phyloP scores from a whole-genome alignment of 2,888 invertebrate species.

The Notodonta dromedarius region DNA sequence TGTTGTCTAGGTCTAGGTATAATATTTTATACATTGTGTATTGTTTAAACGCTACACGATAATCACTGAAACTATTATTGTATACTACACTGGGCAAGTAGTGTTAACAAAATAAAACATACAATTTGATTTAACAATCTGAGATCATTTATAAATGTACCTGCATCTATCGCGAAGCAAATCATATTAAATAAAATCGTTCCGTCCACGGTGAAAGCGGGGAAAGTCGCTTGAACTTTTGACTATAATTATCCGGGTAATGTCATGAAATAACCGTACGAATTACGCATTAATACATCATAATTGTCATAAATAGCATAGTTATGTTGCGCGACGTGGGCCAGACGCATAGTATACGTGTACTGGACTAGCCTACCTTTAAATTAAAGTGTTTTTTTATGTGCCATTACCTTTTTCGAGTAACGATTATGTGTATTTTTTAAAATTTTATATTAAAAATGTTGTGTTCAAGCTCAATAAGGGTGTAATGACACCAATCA shows the following conservation, averaged over 20 bases:
- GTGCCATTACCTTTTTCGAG: too few relatives aligned
- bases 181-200: constrained; percentile 33
- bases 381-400: not conserved
- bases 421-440: too few relatives aligned
- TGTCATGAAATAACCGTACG: constrained; percentile 37
- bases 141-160: constrained; percentile 10
- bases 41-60: too few relatives aligned
- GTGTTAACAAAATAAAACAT: not conserved
- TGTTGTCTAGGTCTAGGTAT: too few relatives aligned
- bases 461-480: too few relatives aligned
- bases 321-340: not conserved
- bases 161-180: constrained; percentile 32
- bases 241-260: constrained; percentile 45
- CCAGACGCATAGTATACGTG: not conserved
- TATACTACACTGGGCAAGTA: too few relatives aligned
- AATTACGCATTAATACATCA: constrained; percentile 2
- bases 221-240: constrained; percentile 36
- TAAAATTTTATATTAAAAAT: too few relatives aligned
- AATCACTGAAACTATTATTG: too few relatives aligned
- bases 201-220: constrained; percentile 33
- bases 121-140: constrained; percentile 16
- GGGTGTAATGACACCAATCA: too few relatives aligned
- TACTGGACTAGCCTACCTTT: not conserved
- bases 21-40: too few relatives aligned
- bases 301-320: not conserved